phyloP scores from a whole-genome alignment of 2,888 invertebrate genomes.

The Tetragnatha montana region DNA sequence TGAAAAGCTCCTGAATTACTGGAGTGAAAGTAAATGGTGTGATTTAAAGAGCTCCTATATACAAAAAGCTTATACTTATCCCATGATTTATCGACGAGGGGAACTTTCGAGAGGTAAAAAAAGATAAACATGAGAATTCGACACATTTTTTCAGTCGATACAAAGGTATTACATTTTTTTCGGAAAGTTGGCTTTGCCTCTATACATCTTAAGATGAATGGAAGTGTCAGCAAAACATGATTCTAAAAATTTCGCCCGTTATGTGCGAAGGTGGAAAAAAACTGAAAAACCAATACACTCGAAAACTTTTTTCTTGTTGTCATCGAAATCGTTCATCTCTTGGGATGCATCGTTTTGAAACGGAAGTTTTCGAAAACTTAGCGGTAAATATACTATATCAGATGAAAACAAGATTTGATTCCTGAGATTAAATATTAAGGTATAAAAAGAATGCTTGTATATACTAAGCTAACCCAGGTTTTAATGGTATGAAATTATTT shows the following conservation, averaged over 20 bases:
- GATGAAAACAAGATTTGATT: not conserved
- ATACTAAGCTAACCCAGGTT: too few species aligned
- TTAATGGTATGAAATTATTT: too few species aligned
- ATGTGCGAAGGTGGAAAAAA: not conserved
- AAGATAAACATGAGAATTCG: slow-evolving; percentile 1
- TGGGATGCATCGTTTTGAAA: not conserved
- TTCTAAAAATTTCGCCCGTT: not conserved
- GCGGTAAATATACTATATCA: not conserved
- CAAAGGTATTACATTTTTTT: not conserved
- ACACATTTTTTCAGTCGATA: not conserved
- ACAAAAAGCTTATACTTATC: not conserved
- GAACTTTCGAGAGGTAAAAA: not conserved
- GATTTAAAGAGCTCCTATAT: not conserved
- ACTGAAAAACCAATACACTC: not conserved
- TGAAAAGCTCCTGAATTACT: not conserved
- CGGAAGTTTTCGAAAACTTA: not conserved
- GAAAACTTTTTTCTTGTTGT: not conserved
- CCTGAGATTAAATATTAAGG: too few species aligned
- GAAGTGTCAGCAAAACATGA: not conserved
- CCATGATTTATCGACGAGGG: not conserved
- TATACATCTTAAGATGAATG: not conserved
- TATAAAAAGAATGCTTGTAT: too few species aligned
- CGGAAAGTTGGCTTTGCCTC: not conserved
- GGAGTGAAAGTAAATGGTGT: not conserved
- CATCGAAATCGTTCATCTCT: not conserved